Evolutionary conservation across 2,113 vertebrate species (phyloP).

Genomic region (Scartelaos histophorus): DNA sequence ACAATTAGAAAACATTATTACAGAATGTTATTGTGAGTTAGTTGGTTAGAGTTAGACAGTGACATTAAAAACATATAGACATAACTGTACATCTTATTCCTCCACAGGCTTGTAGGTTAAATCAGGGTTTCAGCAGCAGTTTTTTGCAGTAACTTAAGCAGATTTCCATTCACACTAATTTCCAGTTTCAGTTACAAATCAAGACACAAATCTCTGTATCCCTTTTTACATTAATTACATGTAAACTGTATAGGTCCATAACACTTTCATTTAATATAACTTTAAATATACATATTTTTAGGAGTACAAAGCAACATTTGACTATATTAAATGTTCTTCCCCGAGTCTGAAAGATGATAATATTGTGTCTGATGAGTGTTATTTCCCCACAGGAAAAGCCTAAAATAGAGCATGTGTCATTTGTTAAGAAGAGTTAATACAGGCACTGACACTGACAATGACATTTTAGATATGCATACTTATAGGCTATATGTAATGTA

Average conservation of each 20-base stretch:
- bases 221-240: not conserved
- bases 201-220: not conserved
- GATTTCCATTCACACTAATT: constrained; percentile 38
- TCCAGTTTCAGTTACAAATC: constrained; percentile 9
- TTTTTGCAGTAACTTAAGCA: not conserved
- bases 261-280: no score
- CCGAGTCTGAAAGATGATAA: no score
- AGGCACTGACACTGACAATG: no score
- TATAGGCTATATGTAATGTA: not conserved
- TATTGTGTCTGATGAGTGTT: no score
- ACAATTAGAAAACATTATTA: not conserved
- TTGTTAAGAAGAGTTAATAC: no score
- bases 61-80: not conserved
- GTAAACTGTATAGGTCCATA: not conserved
- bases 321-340: no score
- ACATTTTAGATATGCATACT: no score
- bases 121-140: not conserved
- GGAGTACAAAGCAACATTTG: no score
- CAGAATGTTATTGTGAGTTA: not conserved
- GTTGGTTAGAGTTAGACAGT: not conserved
- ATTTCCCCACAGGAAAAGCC: no score
- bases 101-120: not conserved
- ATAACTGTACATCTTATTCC: not conserved
- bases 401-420: no score
- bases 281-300: no score